Conservation (phyloP, 2,113 vertebrate species). For the Pseudopodoces humilis region DNA sequence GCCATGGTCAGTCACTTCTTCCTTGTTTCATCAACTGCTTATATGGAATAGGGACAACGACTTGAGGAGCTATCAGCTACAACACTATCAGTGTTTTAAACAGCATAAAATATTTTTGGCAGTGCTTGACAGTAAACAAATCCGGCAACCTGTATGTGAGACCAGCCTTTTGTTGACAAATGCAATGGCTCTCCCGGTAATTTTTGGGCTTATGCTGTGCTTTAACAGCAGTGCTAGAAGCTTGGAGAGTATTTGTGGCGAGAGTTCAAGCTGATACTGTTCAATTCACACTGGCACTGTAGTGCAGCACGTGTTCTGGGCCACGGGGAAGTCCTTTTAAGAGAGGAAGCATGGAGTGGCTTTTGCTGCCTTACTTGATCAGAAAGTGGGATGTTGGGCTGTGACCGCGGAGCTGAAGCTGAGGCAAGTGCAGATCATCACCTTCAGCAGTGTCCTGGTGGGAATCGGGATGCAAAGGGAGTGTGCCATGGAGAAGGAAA, state of each 20-base stretch:
- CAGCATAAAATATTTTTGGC: neutral
- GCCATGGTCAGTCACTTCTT: neutral
- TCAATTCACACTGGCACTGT: fast-evolving
- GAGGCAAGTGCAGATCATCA: neutral
- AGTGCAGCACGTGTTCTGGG: neutral
- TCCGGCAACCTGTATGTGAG: neutral
- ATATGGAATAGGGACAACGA: neutral
- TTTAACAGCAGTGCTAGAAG: neutral
- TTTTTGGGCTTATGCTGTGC: neutral
- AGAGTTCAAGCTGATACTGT: neutral
- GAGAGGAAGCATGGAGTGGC: neutral
- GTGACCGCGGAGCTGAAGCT: fast-evolving
- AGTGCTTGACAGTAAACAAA: neutral
- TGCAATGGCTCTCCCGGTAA: neutral
- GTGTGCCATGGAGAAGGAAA: neutral
- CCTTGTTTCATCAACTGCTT: neutral
- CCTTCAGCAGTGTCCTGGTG: neutral
- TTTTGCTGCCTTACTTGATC: neutral
- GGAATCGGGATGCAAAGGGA: neutral
- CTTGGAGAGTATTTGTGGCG: neutral
- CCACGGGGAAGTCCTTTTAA: neutral
- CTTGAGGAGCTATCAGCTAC: neutral
- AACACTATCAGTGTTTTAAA: neutral
- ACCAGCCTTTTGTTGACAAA: neutral
- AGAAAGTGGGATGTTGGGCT: neutral